Evolutionary conservation across 2,113 vertebrate species (phyloP), one percentile per base, ranked within the genome.

Genomic region (Tonatia bakeri): DNA sequence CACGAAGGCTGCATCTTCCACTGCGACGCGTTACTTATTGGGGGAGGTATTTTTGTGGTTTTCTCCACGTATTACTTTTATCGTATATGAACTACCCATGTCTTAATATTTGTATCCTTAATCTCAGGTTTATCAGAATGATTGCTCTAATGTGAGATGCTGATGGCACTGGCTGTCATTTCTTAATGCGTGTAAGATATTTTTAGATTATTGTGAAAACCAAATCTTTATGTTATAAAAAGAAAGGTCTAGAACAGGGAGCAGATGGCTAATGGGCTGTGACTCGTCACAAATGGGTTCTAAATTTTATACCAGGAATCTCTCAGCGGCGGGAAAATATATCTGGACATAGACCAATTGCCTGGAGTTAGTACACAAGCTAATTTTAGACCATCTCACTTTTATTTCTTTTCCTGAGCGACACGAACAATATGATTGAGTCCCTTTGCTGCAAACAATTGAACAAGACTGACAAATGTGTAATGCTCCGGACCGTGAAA

Each of bases 201-300:
- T 75, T 96, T 70, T 86, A 96, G 84, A 97, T 96, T 72, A 86
- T 96, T 96, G 96, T 96, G 96, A 97, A 98, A 98, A 97, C 98
- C 97, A 98, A 98, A 97, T 97, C 93, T 75, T 96, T 97, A 94
- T 36, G 92, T 97, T 97, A 95, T 79, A 94, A 97, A 96, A 97
- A 96, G 70, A 97, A 98, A 97, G 77, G 88, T 96, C 54, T 43
- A 91, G 97, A 95, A 98, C 93, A 97, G 94, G 95, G 91, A 97
- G 97, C 97, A 98, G 96, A 97, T 97, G 93, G 91, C 64, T 98
- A 98, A 98, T 98, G 95, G 84, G n/a, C 97, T 98, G 96, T 97
- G 96, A 97, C 95, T 97, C 84, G 85, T 87, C 96, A 94, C 94
- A 98, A 97, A 97, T 94, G 96, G 72, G 54, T 91, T 98, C 95